phyloP scores from a whole-genome alignment of 2,888 invertebrate species.

The Tipula vernalis region DNA sequence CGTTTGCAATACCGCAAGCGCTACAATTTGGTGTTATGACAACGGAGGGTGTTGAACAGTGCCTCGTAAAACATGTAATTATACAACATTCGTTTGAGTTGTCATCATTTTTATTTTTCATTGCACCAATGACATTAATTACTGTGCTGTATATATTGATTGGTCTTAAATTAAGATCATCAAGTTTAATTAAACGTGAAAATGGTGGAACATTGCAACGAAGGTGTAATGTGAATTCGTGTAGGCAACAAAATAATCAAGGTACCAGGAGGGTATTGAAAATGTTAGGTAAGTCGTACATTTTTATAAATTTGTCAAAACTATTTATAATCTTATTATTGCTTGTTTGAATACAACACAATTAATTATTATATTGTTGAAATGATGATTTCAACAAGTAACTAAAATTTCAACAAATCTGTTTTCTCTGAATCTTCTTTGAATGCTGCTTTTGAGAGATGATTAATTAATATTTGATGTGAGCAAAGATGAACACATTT shows the following conservation, averaged over 20 bases:
- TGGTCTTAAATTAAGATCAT: constrained; percentile 51
- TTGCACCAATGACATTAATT: constrained; percentile 79
- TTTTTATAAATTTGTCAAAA: no score
- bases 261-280: constrained; percentile 39
- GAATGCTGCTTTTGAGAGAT: no score
- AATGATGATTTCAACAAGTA: no score
- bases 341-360: no score
- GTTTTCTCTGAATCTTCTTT: no score
- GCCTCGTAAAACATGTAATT: constrained; percentile 31
- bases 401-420: no score
- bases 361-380: no score
- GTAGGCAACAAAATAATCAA: constrained; percentile 16
- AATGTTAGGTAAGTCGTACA: constrained; percentile 42
- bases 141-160: constrained; percentile 69
- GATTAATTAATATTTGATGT: no score
- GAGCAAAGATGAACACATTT: no score
- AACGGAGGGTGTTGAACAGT: constrained; percentile 26
- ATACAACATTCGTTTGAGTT: constrained; percentile 42
- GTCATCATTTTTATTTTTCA: constrained; percentile 66
- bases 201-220: constrained; percentile 23
- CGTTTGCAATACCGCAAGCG: constrained; percentile 62
- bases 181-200: constrained; percentile 35
- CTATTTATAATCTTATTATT: no score
- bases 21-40: constrained; percentile 58
- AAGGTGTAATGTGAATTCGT: constrained; percentile 11